Percentiles rank a stretch among this genome's conserved stretches.
phyloP scores from a whole-genome alignment of 2,113 vertebrate species.

The Pungitius pungitius region DNA sequence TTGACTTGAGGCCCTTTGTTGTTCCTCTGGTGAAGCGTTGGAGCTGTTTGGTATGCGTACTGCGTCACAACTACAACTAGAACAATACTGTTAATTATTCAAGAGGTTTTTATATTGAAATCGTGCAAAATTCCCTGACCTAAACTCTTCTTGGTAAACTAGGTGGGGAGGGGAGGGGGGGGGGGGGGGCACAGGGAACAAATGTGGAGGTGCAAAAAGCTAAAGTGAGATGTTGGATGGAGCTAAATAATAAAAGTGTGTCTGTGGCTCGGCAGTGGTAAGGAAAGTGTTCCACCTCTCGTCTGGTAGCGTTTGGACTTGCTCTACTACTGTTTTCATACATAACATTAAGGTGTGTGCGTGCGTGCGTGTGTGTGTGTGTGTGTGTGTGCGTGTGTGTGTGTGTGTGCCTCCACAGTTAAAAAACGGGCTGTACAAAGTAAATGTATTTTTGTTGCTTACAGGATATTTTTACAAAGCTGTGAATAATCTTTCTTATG shows the following conservation, averaged over 20 bases:
- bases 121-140: no score
- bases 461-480: neutral
- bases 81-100: neutral
- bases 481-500: neutral
- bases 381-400: neutral
- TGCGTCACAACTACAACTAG: neutral
- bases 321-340: conserved; percentile 23
- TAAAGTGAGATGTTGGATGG: neutral
- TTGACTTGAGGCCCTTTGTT: conserved; percentile 53
- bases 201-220: neutral
- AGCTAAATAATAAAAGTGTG: conserved; percentile 30
- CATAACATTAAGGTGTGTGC: conserved; percentile 1
- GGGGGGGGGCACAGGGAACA: neutral
- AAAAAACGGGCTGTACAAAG: neutral
- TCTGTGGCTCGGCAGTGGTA: conserved; percentile 7
- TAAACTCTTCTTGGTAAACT: no score
- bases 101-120: no score
- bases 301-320: conserved; percentile 5
- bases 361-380: neutral
- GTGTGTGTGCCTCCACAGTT: neutral
- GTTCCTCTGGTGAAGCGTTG: conserved; percentile 16
- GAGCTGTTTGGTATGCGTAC: conserved; percentile 36
- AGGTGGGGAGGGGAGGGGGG: neutral
- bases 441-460: neutral
- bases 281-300: conserved; percentile 9